Evolutionary conservation across 2,888 invertebrate species (phyloP), one percentile per base, ranked within the genome.

Genomic region (Rotaria socialis): DNA sequence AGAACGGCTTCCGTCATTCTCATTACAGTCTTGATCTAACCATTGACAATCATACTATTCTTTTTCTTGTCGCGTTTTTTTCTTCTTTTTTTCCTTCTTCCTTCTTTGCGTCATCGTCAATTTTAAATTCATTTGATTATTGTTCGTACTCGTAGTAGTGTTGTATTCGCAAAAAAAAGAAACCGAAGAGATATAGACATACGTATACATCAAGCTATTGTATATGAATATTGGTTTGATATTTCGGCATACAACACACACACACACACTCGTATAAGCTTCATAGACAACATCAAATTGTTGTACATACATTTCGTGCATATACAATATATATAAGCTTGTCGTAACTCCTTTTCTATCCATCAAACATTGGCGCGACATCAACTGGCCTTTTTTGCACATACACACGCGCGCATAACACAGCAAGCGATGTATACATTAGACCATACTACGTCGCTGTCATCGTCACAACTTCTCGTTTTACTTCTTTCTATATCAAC

Each of bases 301-400:
- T 67, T 67, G 67, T 67, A 67, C 67, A n/a, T 67, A 67, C 67
- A 67, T 67, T 67, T 67, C 67, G 67, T 67, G 67, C 35, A 35
- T 27, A 67, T 55, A 55, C n/a, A 67, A 67, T n/a, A 67, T 35
- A 67, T 67, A 67, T n/a, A 67, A 67, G 67, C 67, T n/a, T 67
- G 67, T 11, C 35, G 5, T 67, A 67, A 35, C 67, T 67, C 67
- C 14, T 67, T 35, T 67, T 67, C 67, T 67, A 67, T 67, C 67
- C 67, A 67, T 67, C 67, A 67, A 67, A 14, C 27, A 67, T 67
- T 35, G 67, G 35, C 67, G 67, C 67, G 67, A 67, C 67, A 67
- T 67, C 35, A 27, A 67, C 67, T 67, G 67, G 67, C 67, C 67
- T 67, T 67, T 52, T 67, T 67, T 67, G 16, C 67, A 67, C 67